A percentile compares a stretch with the other conserved stretches of the same genome.
These are phyloP conservation scores for Trichogramma pretiosum DNA, from an alignment of 1,140 invertebrate genomes.

Conservation along the genomic window DNA sequence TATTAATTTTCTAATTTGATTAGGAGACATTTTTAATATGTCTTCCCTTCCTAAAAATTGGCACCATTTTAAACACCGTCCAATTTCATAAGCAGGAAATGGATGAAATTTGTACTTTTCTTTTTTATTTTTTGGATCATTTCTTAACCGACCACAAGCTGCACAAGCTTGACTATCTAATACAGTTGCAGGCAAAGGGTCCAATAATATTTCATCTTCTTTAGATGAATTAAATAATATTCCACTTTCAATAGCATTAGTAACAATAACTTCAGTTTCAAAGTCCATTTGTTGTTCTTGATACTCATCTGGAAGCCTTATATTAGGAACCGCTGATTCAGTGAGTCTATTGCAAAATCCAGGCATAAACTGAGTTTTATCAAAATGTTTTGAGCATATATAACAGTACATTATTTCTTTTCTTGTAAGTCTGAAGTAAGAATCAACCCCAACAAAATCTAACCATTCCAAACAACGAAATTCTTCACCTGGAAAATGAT, in stretches of 20 bases:
- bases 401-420: slow-evolving; percentile 45
- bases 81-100: slow-evolving; percentile 43
- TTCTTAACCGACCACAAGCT: slow-evolving; percentile 35
- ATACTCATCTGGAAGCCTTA: slow-evolving; percentile 31
- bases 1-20: slow-evolving; percentile 42
- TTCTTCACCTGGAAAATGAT: slow-evolving; percentile 44
- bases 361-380: slow-evolving; percentile 34
- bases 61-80: slow-evolving; percentile 42
- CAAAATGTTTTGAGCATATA: slow-evolving; percentile 43
- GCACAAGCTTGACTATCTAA: slow-evolving; percentile 41
- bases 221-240: slow-evolving; percentile 10
- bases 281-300: slow-evolving; percentile 19
- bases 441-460: slow-evolving; percentile 42
- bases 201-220: slow-evolving; percentile 23
- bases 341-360: slow-evolving; percentile 32
- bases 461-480: slow-evolving; percentile 43
- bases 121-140: slow-evolving; percentile 36
- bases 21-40: slow-evolving; percentile 43
- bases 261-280: slow-evolving; percentile 13
- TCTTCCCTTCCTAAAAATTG: slow-evolving; percentile 41
- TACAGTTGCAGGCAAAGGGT: slow-evolving; percentile 29
- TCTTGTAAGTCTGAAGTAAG: slow-evolving; percentile 40
- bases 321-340: slow-evolving; percentile 38
- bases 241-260: slow-evolving; percentile 5
- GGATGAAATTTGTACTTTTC: slow-evolving; percentile 43